phyloP scores from a whole-genome alignment of 2,888 invertebrate species.

The Bembecia ichneumoniformis region DNA sequence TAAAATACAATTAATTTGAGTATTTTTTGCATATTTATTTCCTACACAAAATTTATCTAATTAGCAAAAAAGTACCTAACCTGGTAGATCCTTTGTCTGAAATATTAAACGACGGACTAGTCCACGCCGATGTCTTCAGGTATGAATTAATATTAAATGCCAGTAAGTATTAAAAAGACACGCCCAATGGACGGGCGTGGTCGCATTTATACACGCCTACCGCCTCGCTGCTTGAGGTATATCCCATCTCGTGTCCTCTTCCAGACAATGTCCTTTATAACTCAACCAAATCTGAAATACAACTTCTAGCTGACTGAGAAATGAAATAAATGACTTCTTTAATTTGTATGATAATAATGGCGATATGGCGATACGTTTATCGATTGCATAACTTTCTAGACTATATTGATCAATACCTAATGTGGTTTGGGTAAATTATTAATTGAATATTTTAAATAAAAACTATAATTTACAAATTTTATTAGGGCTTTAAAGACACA shows the following conservation, averaged over 20 bases:
- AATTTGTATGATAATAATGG: conserved; percentile 27
- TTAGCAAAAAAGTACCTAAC: no score
- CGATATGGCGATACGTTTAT: conserved; percentile 51
- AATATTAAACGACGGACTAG: background rate
- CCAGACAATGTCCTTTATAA: conserved; percentile 48
- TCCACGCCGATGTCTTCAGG: background rate
- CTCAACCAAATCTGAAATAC: conserved; percentile 34
- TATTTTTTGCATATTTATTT: no score
- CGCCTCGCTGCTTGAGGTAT: conserved; percentile 35
- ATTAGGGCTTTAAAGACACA: no score
- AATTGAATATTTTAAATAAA: no score
- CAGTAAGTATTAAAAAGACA: conserved; percentile 17
- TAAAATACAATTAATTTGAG: no score
- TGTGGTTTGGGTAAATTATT: conserved; percentile 8
- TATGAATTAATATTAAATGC: background rate
- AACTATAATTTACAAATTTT: no score
- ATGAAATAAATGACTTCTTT: conserved; percentile 18
- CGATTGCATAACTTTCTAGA: conserved; percentile 66
- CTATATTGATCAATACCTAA: conserved; percentile 59
- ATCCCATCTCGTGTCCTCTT: conserved; percentile 31
- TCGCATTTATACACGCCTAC: conserved; percentile 44
- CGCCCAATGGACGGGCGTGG: conserved; percentile 57
- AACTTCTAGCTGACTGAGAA: conserved; percentile 15
- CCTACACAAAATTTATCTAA: no score
- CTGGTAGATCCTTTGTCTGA: no score